Evolutionary conservation across 2,888 invertebrate genomes (phyloP), one percentile per base, ranked within the genome.

Genomic region (Bombylius major): DNA sequence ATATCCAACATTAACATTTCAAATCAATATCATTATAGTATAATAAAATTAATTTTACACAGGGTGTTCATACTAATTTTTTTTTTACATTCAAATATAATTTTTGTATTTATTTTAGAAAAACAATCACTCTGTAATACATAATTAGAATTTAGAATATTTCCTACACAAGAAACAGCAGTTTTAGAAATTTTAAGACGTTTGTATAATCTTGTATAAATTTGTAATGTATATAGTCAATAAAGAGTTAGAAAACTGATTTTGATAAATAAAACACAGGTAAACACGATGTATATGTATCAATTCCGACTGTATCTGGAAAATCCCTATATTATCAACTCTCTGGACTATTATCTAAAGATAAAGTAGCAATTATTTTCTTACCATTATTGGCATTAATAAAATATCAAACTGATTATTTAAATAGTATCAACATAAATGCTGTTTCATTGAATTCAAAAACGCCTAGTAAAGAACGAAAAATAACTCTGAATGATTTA

Each of bases 231-330:
- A n/a, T n/a, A n/a, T n/a, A n/a, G 36, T 13, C 6, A 13, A 13
- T 12, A n/a, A 33, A 36, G 36, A 6, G 9, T 8, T 9, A 8
- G 9, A 4, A 36, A 8, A 8, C 36, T 36, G 36, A 36, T 36
- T n/a, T 36, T 36, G 44, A 44, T 13, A 9, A 5, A 13, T 44
- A 12, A 9, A 13, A 13, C 9, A 13, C 70, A 91, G 91, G 85
- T 63, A 82, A 86, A 64, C 80, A 84, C 65, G 98, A 99, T 83
- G 89, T 96, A 1, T 94, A 89, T 70, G 85, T 99, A 12, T 95
- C 92, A 61, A 96, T 99, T 95, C 99, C 99, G 3, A 99, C 99
- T 6, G 99, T 99, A 14, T 89, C 90, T 45, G 99, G 99, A 46
- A 99, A 99, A 77, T 98, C 97, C 0, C 76, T 99, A 31, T 97